Evolutionary conservation across 2,888 invertebrate species (phyloP).

Genomic region (Seira ritae): DNA sequence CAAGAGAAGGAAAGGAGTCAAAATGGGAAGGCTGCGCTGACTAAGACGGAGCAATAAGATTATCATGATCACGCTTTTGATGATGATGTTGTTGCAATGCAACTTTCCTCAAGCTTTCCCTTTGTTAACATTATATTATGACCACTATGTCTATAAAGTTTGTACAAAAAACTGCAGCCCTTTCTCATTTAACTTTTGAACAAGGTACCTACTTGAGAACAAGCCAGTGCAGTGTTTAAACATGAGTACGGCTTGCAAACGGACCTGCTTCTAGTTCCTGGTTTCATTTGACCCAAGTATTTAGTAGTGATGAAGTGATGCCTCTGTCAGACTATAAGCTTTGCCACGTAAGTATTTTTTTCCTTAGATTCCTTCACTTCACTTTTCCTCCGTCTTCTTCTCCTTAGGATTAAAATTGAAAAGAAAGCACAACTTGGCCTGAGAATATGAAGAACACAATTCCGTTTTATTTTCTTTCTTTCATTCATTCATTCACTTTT

Average conservation of each 20-base stretch:
- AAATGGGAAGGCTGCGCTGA: neutral
- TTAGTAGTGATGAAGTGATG: constrained; percentile 56
- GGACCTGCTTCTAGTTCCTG: neutral
- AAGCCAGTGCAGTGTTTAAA: neutral
- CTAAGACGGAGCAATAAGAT: neutral
- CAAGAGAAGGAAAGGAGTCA: neutral
- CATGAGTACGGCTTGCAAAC: neutral
- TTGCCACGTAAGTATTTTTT: constrained; percentile 21
- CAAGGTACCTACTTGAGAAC: neutral
- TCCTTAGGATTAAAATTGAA: constrained; percentile 42
- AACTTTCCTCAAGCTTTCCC: constrained; percentile 34
- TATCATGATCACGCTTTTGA: constrained; percentile 11
- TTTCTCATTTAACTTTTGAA: neutral
- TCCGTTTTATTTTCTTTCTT: constrained; percentile 36
- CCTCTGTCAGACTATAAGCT: constrained; percentile 26
- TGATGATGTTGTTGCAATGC: constrained; percentile 30
- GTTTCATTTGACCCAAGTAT: constrained; percentile 29
- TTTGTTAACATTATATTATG: constrained; percentile 4
- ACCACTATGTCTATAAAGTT: no score
- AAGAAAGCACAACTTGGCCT: constrained; percentile 12
- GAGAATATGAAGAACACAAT: constrained; percentile 26
- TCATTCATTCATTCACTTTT: constrained; percentile 52
- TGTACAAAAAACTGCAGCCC: no score
- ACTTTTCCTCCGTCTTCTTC: constrained; percentile 16
- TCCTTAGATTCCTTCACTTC: constrained; percentile 8